phyloP scores from a whole-genome alignment of 2,113 vertebrate genomes.

The Pseudonaja textilis region DNA sequence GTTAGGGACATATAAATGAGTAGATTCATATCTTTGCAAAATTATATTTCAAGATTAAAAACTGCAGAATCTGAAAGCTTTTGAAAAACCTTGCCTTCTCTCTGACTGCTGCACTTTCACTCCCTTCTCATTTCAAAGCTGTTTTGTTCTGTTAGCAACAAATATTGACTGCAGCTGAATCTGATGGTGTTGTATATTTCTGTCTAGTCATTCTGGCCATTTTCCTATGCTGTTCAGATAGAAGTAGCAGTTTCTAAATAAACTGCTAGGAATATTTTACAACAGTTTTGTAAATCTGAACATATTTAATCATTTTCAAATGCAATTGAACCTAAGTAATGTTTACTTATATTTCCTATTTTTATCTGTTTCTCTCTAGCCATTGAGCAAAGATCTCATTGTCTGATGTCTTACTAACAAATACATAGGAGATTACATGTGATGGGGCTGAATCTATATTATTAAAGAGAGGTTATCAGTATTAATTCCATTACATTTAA shows the following conservation, averaged over 20 bases:
- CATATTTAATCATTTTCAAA: background rate
- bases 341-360: slow-evolving; percentile 35
- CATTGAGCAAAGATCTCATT: slow-evolving; percentile 34
- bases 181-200: background rate
- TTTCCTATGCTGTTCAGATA: background rate
- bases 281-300: slow-evolving; percentile 24
- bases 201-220: background rate
- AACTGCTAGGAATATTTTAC: background rate
- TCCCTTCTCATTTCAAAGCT: background rate
- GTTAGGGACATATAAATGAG: background rate
- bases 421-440: slow-evolving; percentile 26
- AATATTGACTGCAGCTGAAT: background rate
- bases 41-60: background rate
- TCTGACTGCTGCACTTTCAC: background rate
- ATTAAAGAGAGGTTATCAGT: slow-evolving; percentile 42
- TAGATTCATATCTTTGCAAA: background rate
- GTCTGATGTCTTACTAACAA: slow-evolving; percentile 29
- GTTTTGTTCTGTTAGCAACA: background rate
- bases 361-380: slow-evolving; percentile 33
- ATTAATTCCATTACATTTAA: slow-evolving; percentile 48
- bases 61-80: background rate
- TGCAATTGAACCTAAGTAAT: background rate
- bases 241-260: background rate
- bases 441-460: slow-evolving; percentile 26
- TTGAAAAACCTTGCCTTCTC: background rate